Base-by-base conservation (phyloP, 1,140 invertebrate genomes). In the Caerostris darwini region DNA sequence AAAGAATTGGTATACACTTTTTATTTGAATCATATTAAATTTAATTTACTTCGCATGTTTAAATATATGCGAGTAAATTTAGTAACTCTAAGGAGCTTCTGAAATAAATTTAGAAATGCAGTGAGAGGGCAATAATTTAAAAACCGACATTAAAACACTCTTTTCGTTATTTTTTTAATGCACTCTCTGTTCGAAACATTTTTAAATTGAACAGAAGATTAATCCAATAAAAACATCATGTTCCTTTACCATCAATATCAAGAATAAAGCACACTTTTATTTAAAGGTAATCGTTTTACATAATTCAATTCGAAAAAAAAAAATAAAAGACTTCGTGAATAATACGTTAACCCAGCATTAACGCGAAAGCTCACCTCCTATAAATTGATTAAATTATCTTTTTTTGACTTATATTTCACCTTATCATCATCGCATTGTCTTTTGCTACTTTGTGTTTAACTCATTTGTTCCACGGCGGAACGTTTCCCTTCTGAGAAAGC, bases 311-410 rank as follows among this genome's bases (percentile, higher is more conserved):
- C 50, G 10, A 77, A 77, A 12, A 34, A 77, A 77, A 50, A n/a
- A n/a, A n/a, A n/a, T n/a, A n/a, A 77, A 34, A 8, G 34, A 77
- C 50, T 77, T 53, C 10, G 5, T 3, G 34, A 77, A 77, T 34
- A 53, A 77, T 14, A 10, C 50, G 19, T 77, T 10, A 34, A 77
- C 14, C 34, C 50, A 77, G 50, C 34, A 77, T 61, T 10, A 77
- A 3, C 0, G 59, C 5, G 59, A 50, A 12, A 50, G 50, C 14
- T 77, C 69, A 77, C 34, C 50, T 12, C 3, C 3, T 8, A 50
- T 77, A 77, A 77, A 77, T 50, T 77, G 69, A 77, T 77, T 77
- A 77, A 77, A 77, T 77, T 77, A 77, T 77, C 34, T 71, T 19
- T 50, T 19, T 77, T 77, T 77, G 69, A 77, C 69, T 77, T 34